Conservation (phyloP, 2,797 vertebrate species). For the Sebastes flavidus region DNA sequence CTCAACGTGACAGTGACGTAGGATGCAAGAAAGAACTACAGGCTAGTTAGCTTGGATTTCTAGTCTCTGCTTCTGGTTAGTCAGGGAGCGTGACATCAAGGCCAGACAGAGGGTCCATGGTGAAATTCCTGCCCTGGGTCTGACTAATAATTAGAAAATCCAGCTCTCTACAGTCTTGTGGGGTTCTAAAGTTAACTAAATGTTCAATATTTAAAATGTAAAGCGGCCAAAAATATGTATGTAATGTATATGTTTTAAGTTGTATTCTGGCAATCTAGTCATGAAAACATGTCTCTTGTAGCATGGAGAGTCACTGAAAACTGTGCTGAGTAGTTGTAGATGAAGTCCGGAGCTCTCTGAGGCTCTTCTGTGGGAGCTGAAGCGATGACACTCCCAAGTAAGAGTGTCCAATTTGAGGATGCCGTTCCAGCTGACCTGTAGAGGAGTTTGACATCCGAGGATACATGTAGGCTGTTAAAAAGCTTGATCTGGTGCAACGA, state of each 20-base stretch:
- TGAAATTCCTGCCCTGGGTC: too few species aligned
- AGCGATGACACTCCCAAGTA: not conserved
- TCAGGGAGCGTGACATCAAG: too few species aligned
- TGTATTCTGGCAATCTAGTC: not conserved
- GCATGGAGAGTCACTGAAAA: not conserved
- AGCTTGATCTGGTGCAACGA: constrained; percentile 13
- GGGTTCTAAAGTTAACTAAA: not conserved
- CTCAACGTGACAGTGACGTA: too few species aligned
- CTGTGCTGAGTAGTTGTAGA: not conserved
- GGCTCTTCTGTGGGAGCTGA: not conserved
- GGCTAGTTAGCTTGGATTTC: too few species aligned
- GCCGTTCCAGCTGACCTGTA: not conserved
- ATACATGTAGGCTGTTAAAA: not conserved
- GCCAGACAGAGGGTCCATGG: too few species aligned
- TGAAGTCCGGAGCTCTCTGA: not conserved
- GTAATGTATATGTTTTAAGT: not conserved
- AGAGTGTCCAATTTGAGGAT: not conserved
- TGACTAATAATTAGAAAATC: too few species aligned
- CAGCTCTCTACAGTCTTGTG: not conserved
- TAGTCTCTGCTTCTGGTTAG: too few species aligned
- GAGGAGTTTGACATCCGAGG: not conserved
- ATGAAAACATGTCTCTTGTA: not conserved
- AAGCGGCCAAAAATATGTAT: not conserved
- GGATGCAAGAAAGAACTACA: not conserved
- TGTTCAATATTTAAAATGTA: not conserved